Conservation (phyloP, 2,888 invertebrate species). For the Dicroscelio sp. region DNA sequence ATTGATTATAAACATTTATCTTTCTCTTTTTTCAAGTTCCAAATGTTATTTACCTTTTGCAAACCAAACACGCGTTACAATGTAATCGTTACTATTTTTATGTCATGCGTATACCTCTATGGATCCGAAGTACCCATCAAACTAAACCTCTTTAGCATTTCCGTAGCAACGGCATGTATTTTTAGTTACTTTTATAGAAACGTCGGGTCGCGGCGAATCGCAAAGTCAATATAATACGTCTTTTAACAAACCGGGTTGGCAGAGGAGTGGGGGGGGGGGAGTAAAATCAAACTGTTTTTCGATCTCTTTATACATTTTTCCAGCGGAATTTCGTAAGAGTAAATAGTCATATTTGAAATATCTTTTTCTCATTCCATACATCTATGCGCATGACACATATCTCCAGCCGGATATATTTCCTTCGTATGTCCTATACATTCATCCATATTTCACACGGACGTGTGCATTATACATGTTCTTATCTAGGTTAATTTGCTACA, state of each 20-base stretch:
- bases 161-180: constrained; percentile 54
- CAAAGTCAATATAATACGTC: constrained; percentile 34
- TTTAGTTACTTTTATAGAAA: constrained; percentile 54
- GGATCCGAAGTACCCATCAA: constrained; percentile 45
- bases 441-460: constrained; percentile 57
- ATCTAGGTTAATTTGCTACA: constrained; percentile 57
- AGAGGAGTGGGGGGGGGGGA: no score
- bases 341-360: constrained; percentile 54
- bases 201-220: background rate
- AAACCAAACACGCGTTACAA: background rate
- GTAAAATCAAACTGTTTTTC: no score
- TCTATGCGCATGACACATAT: constrained; percentile 55
- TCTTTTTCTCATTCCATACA: constrained; percentile 50
- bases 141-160: constrained; percentile 39
- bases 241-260: constrained; percentile 4
- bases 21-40: background rate
- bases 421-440: constrained; percentile 44
- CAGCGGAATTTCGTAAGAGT: constrained; percentile 22
- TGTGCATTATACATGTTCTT: constrained; percentile 21
- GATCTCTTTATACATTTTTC: constrained; percentile 28
- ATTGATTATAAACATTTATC: background rate
- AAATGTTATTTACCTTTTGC: background rate
- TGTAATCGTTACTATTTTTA: constrained; percentile 7
- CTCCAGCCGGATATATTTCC: constrained; percentile 66
- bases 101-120: background rate